Base-by-base conservation (phyloP, 2,888 invertebrate species). In the Drosophila paramelanica region DNA sequence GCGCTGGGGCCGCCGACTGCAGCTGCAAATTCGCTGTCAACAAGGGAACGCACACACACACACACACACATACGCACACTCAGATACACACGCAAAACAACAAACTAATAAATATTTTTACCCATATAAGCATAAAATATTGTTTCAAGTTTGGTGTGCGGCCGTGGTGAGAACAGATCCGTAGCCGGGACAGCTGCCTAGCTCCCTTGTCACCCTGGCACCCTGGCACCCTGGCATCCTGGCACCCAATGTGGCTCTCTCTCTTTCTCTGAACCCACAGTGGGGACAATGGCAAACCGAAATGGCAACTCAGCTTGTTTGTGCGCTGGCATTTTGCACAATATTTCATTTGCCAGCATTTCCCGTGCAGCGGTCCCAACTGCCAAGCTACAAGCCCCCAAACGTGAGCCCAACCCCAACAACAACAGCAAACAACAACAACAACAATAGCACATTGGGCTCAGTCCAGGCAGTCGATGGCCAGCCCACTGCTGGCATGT, bases 61-160 rank as follows among this genome's bases (percentile, higher is more conserved):
- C 43, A 39, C 39, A 49, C 31, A 62, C 51, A 27, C 33, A 23
- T 25, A 5, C 39, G 36, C 23, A 49, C 31, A 43, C 47, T 7
- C 23, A 11, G 23, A 52, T 7, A 36, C 20, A 11, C 13, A 43
- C 55, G 49, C 55, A 65, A 47, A 60, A 82, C 62, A 88, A 88
- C 82, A 82, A 82, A 81, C 82, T 85, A 82, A 82, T 82, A 82
- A 82, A 82, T 82, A 82, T 82, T 79, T 85, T 38, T 64, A 71
- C 60, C 73, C 73, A 87, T 65, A 76, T 82, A 82, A 81, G 88
- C 82, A 81, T 81, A 81, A 82, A 85, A 88, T 82, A 82, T 78
- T 76, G 88, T 87, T 81, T 62, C 58, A 79, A 79, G 53, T 66
- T 65, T 64, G 39, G 42, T 67, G 45, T 67, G 67, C 67, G 50